Percentiles rank a stretch among this genome's conserved stretches.
Evolutionary conservation across 2,888 invertebrate species (phyloP).

Genomic region (Oligia latruncula): DNA sequence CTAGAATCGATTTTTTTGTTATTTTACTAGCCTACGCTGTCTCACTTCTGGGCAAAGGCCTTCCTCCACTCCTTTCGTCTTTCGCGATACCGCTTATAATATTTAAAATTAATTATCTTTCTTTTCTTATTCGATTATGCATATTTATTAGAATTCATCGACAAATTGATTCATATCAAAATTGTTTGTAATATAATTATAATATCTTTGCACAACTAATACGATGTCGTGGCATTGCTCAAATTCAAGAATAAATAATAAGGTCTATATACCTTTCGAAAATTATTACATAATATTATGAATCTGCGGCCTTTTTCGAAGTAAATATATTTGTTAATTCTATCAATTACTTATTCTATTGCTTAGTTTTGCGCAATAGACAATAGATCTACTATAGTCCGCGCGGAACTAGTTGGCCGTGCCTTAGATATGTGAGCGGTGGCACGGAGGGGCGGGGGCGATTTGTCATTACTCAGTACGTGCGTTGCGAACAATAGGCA

Average conservation of each 20-base stretch:
- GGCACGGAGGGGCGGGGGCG: no score
- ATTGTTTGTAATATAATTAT: neutral
- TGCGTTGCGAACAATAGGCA: no score
- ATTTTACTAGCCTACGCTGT: neutral
- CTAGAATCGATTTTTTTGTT: neutral
- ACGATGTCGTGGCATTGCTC: neutral
- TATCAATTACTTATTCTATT: conserved; percentile 5
- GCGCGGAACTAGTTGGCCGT: no score
- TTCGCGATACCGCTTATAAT: neutral
- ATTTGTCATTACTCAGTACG: no score
- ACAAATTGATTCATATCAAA: conserved; percentile 32
- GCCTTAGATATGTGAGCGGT: no score
- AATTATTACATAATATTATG: neutral
- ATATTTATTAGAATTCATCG: neutral
- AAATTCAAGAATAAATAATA: neutral
- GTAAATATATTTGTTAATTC: neutral
- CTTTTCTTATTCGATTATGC: neutral
- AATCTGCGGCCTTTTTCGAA: conserved; percentile 6
- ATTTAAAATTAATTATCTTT: neutral
- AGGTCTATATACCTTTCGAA: conserved; percentile 5
- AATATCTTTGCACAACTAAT: neutral
- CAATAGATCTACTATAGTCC: neutral
- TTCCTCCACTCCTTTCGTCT: neutral
- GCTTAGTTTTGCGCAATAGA: conserved; percentile 1
- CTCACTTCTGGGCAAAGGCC: neutral